These are phyloP conservation scores for Bolinopsis microptera DNA, from an alignment of 37 sponge, comb jelly and placozoan species.

Conservation along the genomic window DNA sequence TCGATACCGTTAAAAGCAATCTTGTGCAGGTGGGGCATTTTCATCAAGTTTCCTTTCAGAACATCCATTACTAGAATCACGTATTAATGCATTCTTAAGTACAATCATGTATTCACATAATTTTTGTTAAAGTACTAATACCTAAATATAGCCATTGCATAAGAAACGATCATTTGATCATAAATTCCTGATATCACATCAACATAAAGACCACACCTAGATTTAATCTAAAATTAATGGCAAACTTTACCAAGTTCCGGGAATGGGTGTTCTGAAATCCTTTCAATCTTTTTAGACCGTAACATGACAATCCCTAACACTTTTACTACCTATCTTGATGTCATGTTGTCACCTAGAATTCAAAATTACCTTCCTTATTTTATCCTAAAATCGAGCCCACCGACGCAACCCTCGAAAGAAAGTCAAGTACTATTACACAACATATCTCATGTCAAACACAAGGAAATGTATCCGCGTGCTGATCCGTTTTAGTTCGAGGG, in stretches of 20 bases:
- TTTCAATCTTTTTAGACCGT: constrained; percentile 42
- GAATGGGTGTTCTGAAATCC: constrained; percentile 28
- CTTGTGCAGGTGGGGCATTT: neutral
- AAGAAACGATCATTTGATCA: too few species aligned
- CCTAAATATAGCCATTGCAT: neutral
- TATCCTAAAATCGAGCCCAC: neutral
- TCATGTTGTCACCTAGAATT: neutral
- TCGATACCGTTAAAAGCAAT: neutral
- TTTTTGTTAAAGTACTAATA: neutral
- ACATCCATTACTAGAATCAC: neutral
- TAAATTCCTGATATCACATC: too few species aligned
- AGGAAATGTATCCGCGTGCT: too few species aligned
- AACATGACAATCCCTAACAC: constrained; percentile 8
- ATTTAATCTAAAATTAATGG: too few species aligned
- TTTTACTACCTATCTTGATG: neutral
- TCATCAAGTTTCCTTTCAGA: neutral
- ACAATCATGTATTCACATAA: neutral
- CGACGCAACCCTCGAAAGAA: neutral
- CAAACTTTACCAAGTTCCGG: neutral
- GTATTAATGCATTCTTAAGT: too few species aligned
- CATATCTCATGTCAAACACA: too few species aligned
- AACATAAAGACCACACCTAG: too few species aligned
- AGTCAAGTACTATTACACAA: too few species aligned
- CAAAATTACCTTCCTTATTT: neutral
- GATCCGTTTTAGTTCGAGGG: neutral